Evolutionary conservation across 2,888 invertebrate genomes (phyloP), one percentile per base, ranked within the genome.

Genomic region (Helobdella robusta): DNA sequence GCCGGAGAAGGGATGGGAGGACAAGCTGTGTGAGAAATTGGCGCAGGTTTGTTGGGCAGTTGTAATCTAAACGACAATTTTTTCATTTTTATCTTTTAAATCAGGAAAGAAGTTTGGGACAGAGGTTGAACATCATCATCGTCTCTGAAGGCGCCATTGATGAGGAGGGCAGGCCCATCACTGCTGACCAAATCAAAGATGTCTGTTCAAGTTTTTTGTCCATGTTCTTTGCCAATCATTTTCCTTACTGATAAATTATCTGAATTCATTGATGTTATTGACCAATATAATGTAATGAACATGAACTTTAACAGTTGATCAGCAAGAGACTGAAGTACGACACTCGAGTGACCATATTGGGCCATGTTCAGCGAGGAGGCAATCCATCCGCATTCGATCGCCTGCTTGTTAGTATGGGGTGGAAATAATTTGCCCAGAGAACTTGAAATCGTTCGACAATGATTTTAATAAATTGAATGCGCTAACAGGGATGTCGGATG

Each of bases 121-220:
- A 94, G 80, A 87, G 98, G 70, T 82, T 98, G 77, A 98, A 98
- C 79, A 98, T 98, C 77, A 93, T 98, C 69, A 91, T 99, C 71
- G 90, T 99, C 25, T 91, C 98, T 2, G 98, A 98, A 80, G 98
- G 98, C 11, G 97, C 98, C 3, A 90, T 94, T 70, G 98, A 98
- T 80, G 85, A 88, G 59, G 87, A 91, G 73, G 95, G 97, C n/a
- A 85, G 89, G 70, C 86, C 92, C 11, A 97, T 99, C 75, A 92
- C 93, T 0, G 90, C 92, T 0, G 92, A 94, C 75, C 84, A 88
- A 75, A 87, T 98, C 35, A 89, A 86, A 78, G 85, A 93, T 73
- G 81, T 81, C 70, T 71, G 75, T 59, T 11, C n/a, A n/a, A n/a
- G n/a, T 25, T 34, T 15, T 18, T 2, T 32, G 4, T 56, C 5